Evolutionary conservation across 2,797 vertebrate species (phyloP).

Genomic region (Crenichthys baileyi): DNA sequence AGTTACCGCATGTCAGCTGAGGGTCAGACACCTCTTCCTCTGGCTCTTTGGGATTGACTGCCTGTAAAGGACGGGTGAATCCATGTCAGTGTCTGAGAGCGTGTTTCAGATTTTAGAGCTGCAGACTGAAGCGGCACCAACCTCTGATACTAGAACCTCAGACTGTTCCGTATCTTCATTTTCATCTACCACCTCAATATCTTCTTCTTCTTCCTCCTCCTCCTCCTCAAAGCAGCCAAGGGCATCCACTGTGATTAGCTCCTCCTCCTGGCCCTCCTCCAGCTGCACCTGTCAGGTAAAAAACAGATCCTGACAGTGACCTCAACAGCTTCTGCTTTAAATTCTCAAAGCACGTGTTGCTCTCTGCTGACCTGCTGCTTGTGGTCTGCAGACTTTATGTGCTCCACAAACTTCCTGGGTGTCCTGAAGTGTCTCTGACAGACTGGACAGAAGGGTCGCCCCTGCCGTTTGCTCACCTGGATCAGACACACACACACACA

Average conservation of each 20-base stretch:
- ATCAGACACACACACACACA: conserved; percentile 3
- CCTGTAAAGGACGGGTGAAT: conserved; percentile 36
- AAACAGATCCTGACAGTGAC: background rate
- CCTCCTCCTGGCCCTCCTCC: conserved; percentile 87
- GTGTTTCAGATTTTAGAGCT: background rate
- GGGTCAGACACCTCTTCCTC: conserved; percentile 20
- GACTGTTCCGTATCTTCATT: background rate
- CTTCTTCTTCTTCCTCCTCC: conserved; percentile 81
- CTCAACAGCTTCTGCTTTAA: background rate
- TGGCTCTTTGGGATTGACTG: background rate
- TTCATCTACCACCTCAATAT: conserved; percentile 19
- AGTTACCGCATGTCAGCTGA: conserved; percentile 34
- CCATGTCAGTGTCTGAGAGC: background rate
- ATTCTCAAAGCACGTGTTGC: background rate
- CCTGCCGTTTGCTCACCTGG: conserved; percentile 88
- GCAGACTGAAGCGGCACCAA: background rate
- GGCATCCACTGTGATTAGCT: conserved; percentile 94
- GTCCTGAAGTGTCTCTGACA: conserved; percentile 93
- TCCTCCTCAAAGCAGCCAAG: conserved; percentile 92
- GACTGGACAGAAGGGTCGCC: conserved; percentile 91
- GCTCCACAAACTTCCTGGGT: conserved; percentile 96
- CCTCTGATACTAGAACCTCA: conserved; percentile 25
- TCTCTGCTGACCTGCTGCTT: conserved; percentile 83
- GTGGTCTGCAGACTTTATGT: conserved; percentile 94
- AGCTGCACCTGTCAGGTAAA: conserved; percentile 64